Evolutionary conservation across 2,888 invertebrate genomes (phyloP), one percentile per base, ranked within the genome.

Genomic region (Bruchidius siliquastri): DNA sequence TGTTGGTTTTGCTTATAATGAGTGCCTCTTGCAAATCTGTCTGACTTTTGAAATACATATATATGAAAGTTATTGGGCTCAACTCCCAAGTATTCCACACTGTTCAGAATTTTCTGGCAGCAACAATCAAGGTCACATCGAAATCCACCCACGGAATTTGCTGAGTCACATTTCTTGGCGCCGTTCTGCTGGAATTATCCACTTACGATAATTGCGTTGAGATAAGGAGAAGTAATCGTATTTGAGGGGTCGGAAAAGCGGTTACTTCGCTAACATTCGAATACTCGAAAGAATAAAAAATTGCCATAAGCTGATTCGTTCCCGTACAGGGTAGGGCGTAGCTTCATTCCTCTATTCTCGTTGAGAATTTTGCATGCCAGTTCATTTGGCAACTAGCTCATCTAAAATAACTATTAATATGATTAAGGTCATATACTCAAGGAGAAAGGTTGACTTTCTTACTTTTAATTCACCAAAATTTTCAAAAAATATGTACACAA

Each of bases 141-240:
- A 71, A 66, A 71, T 66, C 21, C 32, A 20, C 32, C 32, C 20
- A n/a, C 32, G 49, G 21, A n/a, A 71, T 49, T 18, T 71, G 71
- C 71, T 71, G 71, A 71, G 49, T 71, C 71, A 26, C 71, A 71
- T 32, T 71, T 71, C 66, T 20, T 13, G 49, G 21, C 21, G 49
- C 13, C 49, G 66, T 66, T 71, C 20, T 18, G 71, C 49, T 66
- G 32, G 32, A 71, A 71, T 71, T 71, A 66, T 21, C 21, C 71
- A 71, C 66, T 66, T 66, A 22, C 71, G 71, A 71, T 71, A 13
- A 71, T 71, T 71, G 71, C 71, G 21, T 18, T 20, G 18, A 71
- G 71, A 71, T 71, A 71, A 71, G 49, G 49, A 13, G 71, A 32
- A 71, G 71, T 71, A 71, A 32, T 71, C 71, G 66, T 22, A 20